Conservation (phyloP, 2,797 vertebrate species). For the Urophycis tenuis region DNA sequence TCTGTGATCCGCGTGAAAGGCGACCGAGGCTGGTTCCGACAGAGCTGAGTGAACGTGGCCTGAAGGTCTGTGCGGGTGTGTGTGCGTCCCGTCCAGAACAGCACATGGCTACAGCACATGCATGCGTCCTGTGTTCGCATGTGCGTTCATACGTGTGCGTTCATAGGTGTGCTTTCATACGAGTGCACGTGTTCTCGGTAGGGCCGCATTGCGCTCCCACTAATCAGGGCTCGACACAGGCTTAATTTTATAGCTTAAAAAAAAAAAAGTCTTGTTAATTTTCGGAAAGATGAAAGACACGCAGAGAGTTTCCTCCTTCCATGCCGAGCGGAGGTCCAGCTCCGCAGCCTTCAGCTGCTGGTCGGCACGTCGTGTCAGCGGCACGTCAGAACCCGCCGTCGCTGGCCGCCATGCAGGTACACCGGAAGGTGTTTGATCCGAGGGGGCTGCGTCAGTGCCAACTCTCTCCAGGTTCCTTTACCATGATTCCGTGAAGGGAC, state of each 20-base stretch:
- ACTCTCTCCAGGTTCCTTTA: slow-evolving; percentile 14
- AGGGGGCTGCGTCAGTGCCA: slow-evolving; percentile 25
- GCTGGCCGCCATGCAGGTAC: slow-evolving; percentile 46
- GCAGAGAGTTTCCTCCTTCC: slow-evolving; percentile 48
- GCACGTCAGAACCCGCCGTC: slow-evolving; percentile 67
- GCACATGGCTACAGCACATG: slow-evolving; percentile 52
- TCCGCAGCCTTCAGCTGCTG: slow-evolving; percentile 59
- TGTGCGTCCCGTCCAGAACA: slow-evolving; percentile 24
- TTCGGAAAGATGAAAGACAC: slow-evolving; percentile 36
- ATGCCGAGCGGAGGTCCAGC: slow-evolving; percentile 37
- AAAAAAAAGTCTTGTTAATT: slow-evolving; percentile 62
- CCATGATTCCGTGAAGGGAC: neutral
- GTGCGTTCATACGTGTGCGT: neutral
- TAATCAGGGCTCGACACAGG: slow-evolving; percentile 60
- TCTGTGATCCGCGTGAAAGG: neutral
- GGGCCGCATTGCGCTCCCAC: slow-evolving; percentile 44
- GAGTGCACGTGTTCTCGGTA: no score
- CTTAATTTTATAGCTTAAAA: slow-evolving; percentile 62
- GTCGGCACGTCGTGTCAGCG: slow-evolving; percentile 39
- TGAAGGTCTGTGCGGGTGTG: neutral
- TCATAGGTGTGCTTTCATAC: no score
- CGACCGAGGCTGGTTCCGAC: neutral
- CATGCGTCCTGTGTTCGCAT: slow-evolving; percentile 2
- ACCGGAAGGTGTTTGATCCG: slow-evolving; percentile 53
- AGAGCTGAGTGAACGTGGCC: neutral